Conservation (phyloP, 92 coral and sea anemone genomes). For the Zoanthus gigantus region DNA sequence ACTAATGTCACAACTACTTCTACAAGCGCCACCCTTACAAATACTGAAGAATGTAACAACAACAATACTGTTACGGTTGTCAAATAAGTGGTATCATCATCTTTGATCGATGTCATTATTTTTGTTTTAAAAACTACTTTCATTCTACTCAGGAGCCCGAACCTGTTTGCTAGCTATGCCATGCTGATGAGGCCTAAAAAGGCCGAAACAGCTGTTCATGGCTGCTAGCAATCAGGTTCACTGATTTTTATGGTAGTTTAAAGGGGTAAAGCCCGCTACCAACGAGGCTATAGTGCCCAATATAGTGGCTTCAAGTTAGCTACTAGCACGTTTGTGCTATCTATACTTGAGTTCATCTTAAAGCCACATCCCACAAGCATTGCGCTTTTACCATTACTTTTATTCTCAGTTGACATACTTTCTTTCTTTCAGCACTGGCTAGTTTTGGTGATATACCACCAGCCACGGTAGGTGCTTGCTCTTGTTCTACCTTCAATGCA, state of each 20-base stretch:
- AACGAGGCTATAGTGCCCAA: too few relatives aligned
- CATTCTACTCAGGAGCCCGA: neutral
- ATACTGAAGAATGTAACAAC: neutral
- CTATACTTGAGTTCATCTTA: too few relatives aligned
- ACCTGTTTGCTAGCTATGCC: too few relatives aligned
- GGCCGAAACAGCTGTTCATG: too few relatives aligned
- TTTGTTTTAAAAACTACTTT: neutral
- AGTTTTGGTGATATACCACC: conserved; percentile 39
- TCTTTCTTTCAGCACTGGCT: conserved; percentile 14
- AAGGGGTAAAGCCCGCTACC: too few relatives aligned
- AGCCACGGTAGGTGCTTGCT: conserved; percentile 37
- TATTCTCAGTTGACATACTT: neutral
- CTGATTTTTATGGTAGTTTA: too few relatives aligned
- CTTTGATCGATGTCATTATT: neutral
- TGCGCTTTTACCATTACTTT: too few relatives aligned
- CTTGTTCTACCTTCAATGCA: conserved; percentile 73
- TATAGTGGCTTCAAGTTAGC: too few relatives aligned
- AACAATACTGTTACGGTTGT: neutral
- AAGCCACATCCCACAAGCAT: too few relatives aligned
- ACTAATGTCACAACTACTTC: neutral
- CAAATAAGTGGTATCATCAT: neutral
- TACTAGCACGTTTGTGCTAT: too few relatives aligned
- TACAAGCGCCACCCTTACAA: neutral
- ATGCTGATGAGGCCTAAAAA: too few relatives aligned
- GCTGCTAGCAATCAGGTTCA: too few relatives aligned